Conservation (phyloP, 2,113 vertebrate species). For the Chitala chitala region DNA sequence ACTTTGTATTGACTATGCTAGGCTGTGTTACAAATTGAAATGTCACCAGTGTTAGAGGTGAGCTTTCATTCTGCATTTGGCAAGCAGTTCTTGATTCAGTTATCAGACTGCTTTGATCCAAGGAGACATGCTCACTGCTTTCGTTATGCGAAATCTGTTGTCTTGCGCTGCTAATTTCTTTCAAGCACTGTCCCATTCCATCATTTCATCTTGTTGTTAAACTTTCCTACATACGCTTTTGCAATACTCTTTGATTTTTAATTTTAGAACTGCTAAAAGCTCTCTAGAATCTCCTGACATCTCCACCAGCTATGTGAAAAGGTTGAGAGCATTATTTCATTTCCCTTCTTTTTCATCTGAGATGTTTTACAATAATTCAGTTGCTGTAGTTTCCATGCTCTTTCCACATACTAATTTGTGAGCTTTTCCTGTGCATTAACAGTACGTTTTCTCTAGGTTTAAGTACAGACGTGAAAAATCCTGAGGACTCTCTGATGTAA, state of each 20-base stretch:
- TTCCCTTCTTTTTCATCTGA: no score
- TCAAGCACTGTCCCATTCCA: background rate
- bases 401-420: no score
- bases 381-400: no score
- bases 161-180: background rate
- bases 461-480: background rate
- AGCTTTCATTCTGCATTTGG: slow-evolving; percentile 63
- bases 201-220: background rate
- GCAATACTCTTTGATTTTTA: slow-evolving; percentile 5
- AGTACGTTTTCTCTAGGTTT: background rate
- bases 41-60: slow-evolving; percentile 1
- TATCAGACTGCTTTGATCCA: slow-evolving; percentile 85
- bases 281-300: no score
- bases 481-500: background rate
- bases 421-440: no score
- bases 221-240: no score
- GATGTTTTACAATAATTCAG: no score
- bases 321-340: no score
- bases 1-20: background rate
- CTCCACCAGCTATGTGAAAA: no score
- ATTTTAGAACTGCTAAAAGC: no score
- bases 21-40: slow-evolving; percentile 18
- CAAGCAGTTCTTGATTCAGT: slow-evolving; percentile 94
- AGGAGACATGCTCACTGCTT: slow-evolving; percentile 85
- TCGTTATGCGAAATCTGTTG: slow-evolving; percentile 65